A percentile compares a stretch with the other conserved stretches of the same genome.
phyloP scores from a whole-genome alignment of 2,113 vertebrate species.

The Pholis gunnellus region DNA sequence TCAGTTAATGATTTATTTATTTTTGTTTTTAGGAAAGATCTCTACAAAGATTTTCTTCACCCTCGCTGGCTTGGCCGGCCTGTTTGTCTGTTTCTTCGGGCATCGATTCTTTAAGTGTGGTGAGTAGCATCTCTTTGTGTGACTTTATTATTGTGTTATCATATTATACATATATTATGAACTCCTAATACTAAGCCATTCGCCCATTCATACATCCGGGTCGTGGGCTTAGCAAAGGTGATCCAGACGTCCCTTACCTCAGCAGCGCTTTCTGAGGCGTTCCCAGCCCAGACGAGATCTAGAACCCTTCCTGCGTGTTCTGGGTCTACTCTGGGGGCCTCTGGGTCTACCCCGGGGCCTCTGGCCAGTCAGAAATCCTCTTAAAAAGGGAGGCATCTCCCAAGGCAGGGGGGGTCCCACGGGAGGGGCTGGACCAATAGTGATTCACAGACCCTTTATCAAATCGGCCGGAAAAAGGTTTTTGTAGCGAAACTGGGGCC shows the following conservation, averaged over 20 bases:
- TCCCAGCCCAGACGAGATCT: background rate
- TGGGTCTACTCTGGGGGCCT: background rate
- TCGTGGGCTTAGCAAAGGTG: background rate
- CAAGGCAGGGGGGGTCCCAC: too few relatives aligned
- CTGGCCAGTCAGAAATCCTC: background rate
- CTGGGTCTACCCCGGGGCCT: too few relatives aligned
- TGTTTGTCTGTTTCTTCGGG: conserved; percentile 93
- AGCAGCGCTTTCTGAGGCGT: too few relatives aligned
- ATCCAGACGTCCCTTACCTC: background rate
- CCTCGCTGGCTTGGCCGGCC: conserved; percentile 86
- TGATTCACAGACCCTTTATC: background rate
- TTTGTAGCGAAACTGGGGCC: too few relatives aligned
- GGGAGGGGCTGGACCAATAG: background rate
- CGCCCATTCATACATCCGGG: background rate
- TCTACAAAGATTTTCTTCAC: conserved; percentile 94
- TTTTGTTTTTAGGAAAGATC: conserved; percentile 82
- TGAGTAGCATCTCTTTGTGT: conserved; percentile 67
- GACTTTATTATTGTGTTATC: background rate
- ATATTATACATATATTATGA: background rate
- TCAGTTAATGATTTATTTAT: background rate
- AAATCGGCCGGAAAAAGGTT: too few relatives aligned
- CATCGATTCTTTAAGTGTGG: conserved; percentile 97
- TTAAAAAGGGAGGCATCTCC: background rate
- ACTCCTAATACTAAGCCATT: background rate
- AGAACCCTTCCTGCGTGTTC: background rate